Evolutionary conservation across 92 coral and sea anemone species (phyloP).

Genomic region (Bergia sp.): DNA sequence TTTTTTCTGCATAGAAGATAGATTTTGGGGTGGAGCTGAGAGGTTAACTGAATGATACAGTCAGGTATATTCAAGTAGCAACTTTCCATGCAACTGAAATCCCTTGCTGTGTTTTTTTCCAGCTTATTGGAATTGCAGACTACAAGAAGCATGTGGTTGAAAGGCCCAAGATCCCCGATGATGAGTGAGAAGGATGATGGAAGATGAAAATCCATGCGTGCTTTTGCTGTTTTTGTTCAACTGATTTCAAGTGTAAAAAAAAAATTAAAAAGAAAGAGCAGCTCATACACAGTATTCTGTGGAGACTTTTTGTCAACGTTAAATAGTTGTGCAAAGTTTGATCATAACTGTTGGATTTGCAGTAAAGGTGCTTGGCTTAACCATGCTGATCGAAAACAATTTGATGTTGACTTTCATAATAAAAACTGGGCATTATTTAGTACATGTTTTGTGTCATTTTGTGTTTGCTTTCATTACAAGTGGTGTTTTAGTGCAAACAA

Average conservation of each 20-base stretch:
- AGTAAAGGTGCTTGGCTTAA: not conserved
- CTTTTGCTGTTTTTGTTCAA: constrained; percentile 22
- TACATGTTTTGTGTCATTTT: not conserved
- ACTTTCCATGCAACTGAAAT: not conserved
- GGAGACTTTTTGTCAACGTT: not conserved
- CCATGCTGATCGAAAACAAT: constrained; percentile 5
- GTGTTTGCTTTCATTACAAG: not conserved
- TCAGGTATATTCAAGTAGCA: too few species aligned
- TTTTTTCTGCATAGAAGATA: too few species aligned
- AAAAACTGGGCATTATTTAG: constrained; percentile 20
- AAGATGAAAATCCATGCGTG: not conserved
- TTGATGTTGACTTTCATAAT: constrained; percentile 31
- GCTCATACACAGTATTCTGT: not conserved
- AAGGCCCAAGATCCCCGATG: constrained; percentile 29
- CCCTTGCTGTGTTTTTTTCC: not conserved
- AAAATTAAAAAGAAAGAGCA: not conserved
- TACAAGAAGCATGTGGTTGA: constrained; percentile 36
- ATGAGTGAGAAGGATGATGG: not conserved
- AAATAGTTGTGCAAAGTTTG: constrained; percentile 13
- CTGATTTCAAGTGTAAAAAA: not conserved
- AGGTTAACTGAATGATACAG: too few species aligned
- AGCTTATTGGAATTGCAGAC: constrained; percentile 47
- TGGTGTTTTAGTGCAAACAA: too few species aligned
- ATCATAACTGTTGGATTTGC: not conserved
- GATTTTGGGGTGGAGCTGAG: too few species aligned